These are phyloP conservation scores for Aurelia aurita complex sp. Pacific DNA, from an alignment of 30 jellyfish, hydroid and myxozoan genomes.

Conservation along the genomic window DNA sequence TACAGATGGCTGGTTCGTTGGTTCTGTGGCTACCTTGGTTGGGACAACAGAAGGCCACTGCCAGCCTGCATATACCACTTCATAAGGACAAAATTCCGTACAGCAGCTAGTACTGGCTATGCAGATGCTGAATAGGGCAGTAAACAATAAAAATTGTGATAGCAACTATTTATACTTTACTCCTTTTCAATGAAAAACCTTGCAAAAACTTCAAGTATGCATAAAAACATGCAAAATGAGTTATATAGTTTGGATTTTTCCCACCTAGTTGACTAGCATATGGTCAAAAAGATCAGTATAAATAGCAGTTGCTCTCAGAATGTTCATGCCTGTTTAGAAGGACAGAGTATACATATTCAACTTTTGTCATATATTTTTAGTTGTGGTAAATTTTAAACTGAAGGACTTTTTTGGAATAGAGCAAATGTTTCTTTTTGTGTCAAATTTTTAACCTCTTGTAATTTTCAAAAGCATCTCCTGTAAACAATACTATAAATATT, in stretches of 20 bases:
- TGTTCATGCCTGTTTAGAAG: background rate
- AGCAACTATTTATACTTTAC: background rate
- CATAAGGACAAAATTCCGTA: constrained; percentile 8
- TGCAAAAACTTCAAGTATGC: constrained; percentile 1
- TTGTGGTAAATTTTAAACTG: too few species aligned
- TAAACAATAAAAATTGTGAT: background rate
- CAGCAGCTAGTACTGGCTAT: constrained; percentile 9
- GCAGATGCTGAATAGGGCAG: constrained; percentile 3
- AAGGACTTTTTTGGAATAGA: too few species aligned
- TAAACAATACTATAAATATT: too few species aligned
- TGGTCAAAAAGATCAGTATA: constrained; percentile 4
- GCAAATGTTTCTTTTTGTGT: too few species aligned
- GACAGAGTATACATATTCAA: too few species aligned
- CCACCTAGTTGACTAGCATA: background rate
- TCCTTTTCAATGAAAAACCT: constrained; percentile 2
- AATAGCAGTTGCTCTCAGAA: constrained; percentile 22
- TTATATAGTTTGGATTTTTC: background rate
- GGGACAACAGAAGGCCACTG: background rate
- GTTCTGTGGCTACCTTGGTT: too few species aligned
- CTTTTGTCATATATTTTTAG: too few species aligned
- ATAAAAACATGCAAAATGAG: constrained; percentile 2
- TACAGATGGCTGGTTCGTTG: too few species aligned
- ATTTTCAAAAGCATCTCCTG: too few species aligned
- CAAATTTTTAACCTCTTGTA: too few species aligned
- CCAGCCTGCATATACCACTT: constrained; percentile 48